Base-by-base conservation (phyloP, 2,888 invertebrate genomes). In the Mimas tiliae region DNA sequence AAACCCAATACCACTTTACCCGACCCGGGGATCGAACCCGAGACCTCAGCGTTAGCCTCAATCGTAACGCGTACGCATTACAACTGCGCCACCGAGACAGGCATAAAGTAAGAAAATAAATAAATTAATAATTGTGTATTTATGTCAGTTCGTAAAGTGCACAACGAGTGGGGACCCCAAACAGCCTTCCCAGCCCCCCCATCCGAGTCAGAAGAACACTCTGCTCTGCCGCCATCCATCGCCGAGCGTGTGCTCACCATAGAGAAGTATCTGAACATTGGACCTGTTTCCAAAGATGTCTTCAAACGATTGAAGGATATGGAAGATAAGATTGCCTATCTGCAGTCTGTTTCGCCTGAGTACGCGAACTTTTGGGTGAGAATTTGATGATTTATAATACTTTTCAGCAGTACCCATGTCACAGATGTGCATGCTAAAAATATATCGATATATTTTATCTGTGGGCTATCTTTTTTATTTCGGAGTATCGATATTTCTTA, bases 341-440 rank as follows among this genome's bases (percentile, higher is more conserved):
- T 98, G 67, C 96, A 98, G 85, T 94, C 97, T 0, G 84, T 96
- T 65, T 97, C 97, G 50, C 97, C 97, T 0, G 98, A 98, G 85
- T 98, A 98, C 80, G 94, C 95, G 33, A 94, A 95, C 74, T 96
- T 96, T 75, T 91, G 91, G 91, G 91, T 89, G 48, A 73, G 82
- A 6, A 34, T 38, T 21, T 45, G 6, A 16, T 51, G 16, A 11
- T n/a, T 34, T 27, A 45, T 7, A 7, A n/a, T 12, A 19, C 7
- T 38, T 38, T 38, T 38, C 1, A 9, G 7, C 9, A 9, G 9
- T 38, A 34, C 3, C 7, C 34, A 34, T 34, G 34, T n/a, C n/a
- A n/a, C n/a, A n/a, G n/a, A n/a, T n/a, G n/a, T n/a, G n/a, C n/a
- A n/a, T n/a, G n/a, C n/a, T n/a, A n/a, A n/a, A n/a, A n/a, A n/a